These are phyloP conservation scores for Heliopora coerulea DNA, from an alignment of 92 coral and sea anemone genomes.

Conservation along the genomic window DNA sequence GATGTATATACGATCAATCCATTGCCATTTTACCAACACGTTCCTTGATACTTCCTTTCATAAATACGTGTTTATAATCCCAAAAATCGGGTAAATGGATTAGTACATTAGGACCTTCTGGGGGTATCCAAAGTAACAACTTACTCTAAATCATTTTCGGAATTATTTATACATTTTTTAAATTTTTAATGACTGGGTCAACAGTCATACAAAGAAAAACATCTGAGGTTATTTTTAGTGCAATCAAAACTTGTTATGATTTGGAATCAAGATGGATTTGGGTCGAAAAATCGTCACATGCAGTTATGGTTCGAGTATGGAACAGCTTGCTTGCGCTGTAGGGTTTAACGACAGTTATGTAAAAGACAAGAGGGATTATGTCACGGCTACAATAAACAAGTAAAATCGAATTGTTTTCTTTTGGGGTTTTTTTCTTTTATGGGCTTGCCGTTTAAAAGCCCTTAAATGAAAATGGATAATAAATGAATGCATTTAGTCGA, in stretches of 20 bases:
- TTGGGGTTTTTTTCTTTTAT: no score
- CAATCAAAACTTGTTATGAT: not conserved
- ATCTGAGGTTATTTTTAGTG: not conserved
- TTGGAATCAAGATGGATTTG: not conserved
- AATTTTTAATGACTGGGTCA: not conserved
- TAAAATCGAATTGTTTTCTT: no score
- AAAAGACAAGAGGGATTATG: not conserved
- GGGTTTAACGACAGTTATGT: not conserved
- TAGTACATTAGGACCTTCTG: not conserved
- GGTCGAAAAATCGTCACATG: not conserved
- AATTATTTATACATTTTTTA: no score
- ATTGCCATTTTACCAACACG: not conserved
- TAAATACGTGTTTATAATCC: not conserved
- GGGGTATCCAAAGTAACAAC: not conserved
- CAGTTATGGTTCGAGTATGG: not conserved
- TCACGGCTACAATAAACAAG: not conserved
- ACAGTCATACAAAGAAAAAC: not conserved
- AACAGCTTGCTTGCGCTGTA: constrained; percentile 8
- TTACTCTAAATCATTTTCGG: not conserved
- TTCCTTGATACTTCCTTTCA: not conserved
- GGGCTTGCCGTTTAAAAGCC: no score
- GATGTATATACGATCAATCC: no score
- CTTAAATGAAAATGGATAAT: no score
- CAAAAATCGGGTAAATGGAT: not conserved
- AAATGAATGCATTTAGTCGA: no score